Base-by-base conservation (phyloP, 2,797 vertebrate genomes). In the Parauchenoglanis ngamensis region DNA sequence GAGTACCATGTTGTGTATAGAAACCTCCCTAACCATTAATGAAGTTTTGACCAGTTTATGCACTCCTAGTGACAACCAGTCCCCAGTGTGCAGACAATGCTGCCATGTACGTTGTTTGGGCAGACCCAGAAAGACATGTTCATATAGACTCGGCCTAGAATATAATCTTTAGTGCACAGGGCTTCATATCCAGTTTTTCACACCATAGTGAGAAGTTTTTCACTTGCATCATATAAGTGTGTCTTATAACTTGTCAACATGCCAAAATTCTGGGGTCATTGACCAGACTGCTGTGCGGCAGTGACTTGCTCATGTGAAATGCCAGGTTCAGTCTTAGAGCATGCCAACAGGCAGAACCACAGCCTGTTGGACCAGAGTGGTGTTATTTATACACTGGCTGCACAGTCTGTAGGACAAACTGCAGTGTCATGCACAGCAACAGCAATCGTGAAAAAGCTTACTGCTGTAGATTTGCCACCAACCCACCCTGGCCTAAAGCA, bases 271-370 rank as follows among this genome's bases (percentile, higher is more conserved):
- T 35, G 17, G 52, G 11, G 54, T 4, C 19, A 79, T 79, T 10
- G 31, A 28, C 3, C 76, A 81, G 40, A 63, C 59, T 46, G 57
- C 40, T 81, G 59, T 46, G 40, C 21, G 35, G 25, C 57, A 46
- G n/a, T 54, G n/a, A 11, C 61, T 46, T 83, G 15, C 25, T 54
- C 11, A 83, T 54, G 10, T 83, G 28, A 11, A 54, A 83, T 68
- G 63, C 28, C 46, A 70, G 46, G 28, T 31, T 54, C 2, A 56
- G 61, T 21, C 81, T 68, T 44, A 54, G 15, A 70, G 19, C 19
- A 23, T 80, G 44, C 31, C 56, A 44, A 83, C 25, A 83, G 11
- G 56, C 49, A 35, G 12, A 83, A 70, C 46, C 65, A 83, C 56
- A 49, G 49, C 25, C 40, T 46, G 23, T 63, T 82, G 40, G 21